Base-by-base conservation (phyloP, 2,888 invertebrate species). In the Ceratothoa steindachneri region DNA sequence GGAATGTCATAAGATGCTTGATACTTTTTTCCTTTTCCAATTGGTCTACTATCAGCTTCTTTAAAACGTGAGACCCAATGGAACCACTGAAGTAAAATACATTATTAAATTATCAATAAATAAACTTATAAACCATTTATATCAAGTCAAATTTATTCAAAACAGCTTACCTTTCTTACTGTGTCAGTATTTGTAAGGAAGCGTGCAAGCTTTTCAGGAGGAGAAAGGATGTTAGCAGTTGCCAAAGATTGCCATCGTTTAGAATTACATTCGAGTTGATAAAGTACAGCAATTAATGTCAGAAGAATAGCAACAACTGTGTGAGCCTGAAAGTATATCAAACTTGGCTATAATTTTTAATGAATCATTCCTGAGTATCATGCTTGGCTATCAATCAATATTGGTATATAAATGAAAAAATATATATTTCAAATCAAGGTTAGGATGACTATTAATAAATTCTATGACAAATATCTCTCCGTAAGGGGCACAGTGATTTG, bases 11-110 rank as follows among this genome's bases (percentile, higher is more conserved):
- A 78, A 1, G 75, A 66, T 0, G 78, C 78, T 53, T 78, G 75
- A 67, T 73, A 78, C 41, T 75, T 75, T 68, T 78, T 78, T n/a
- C 78, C 78, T 3, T 74, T 41, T 19, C 75, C 71, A 0, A 78
- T 41, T 2, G 78, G 78, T 7, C 78, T 71, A 24, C 73, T 73
- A 69, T 78, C 78, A 12, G 75, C 75, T 55, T 75, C 69, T 53
- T 75, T 73, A 69, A 78, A 74, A 2, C 68, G 69, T 1, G 78
- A 74, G 19, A 78, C 72, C 78, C 75, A 73, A 2, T 71, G 73
- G 67, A 78, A 78, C 78, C 78, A 78, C 78, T 78, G 77, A 28
- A 53, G 52, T 19, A 19, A 60, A 65, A 55, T 30, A 24, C 7
- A 19, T 7, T 9, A 24, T 60, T 60, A 60, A 9, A 41, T 41